Evolutionary conservation across 2,888 invertebrate species (phyloP).

Genomic region (Globia sparganii): DNA sequence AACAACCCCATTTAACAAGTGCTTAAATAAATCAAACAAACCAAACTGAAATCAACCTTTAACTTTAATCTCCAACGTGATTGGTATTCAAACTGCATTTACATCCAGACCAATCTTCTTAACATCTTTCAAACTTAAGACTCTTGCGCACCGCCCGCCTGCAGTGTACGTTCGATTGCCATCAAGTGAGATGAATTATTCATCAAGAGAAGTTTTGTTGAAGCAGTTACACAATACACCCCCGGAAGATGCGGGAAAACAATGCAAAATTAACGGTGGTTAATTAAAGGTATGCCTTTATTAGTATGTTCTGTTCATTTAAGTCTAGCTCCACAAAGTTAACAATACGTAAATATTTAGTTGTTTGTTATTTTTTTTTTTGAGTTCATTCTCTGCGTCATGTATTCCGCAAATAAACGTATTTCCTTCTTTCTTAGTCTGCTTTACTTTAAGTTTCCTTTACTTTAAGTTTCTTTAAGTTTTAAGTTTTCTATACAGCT

Average conservation of each 20-base stretch:
- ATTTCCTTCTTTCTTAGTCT: background rate
- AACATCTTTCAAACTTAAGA: conserved; percentile 63
- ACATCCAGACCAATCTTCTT: conserved; percentile 66
- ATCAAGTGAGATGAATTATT: conserved; percentile 70
- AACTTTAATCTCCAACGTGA: conserved; percentile 51
- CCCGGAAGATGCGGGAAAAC: conserved; percentile 39
- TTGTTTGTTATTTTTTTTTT: no score
- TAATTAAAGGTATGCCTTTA: background rate
- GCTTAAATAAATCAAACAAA: conserved; percentile 19
- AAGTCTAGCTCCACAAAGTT: background rate
- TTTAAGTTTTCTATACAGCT: background rate
- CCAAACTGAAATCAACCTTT: background rate
- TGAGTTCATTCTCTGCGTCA: no score
- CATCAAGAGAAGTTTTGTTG: conserved; percentile 51
- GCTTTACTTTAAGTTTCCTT: no score
- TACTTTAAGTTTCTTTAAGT: background rate
- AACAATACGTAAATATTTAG: background rate
- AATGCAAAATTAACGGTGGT: conserved; percentile 50
- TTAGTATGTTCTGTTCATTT: background rate
- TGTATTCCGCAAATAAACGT: no score
- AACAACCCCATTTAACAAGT: background rate
- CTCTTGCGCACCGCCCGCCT: conserved; percentile 48
- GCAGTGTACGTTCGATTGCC: conserved; percentile 69
- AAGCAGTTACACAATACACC: conserved; percentile 48
- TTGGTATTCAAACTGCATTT: conserved; percentile 64